Evolutionary conservation across 2,113 vertebrate genomes (phyloP), one percentile per base, ranked within the genome.

Genomic region (Kryptolebias marmoratus): DNA sequence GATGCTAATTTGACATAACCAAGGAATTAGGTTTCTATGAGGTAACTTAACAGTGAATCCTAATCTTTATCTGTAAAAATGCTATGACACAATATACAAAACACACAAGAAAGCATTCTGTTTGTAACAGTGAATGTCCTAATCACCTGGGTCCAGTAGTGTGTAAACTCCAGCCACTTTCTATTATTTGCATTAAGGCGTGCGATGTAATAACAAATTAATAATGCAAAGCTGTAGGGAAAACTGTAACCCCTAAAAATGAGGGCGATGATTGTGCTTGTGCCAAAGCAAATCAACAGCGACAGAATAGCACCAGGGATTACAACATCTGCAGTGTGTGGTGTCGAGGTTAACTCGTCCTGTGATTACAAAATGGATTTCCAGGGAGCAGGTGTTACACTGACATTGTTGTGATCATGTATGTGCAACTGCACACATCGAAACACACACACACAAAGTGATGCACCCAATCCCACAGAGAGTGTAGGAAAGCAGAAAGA

Each of bases 341-440:
- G 73, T 89, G 90, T 92, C 83, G 84, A 89, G 93, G 93, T 93
- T 92, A 93, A 91, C 86, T 82, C 85, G 82, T 91, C 85, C 88
- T 88, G 89, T 86, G 89, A 88, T 90, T 88, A 93, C 88, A 88
- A 80, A 90, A 90, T 62, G 79, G 79, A 75, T 90, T 90, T 87
- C 80, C 83, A 57, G 63, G 80, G 87, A 86, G 86, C 93, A 93
- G 91, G 89, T 94, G 93, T 88, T 90, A 87, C 88, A 74, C 58
- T 79, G 89, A 92, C 82, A 85, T 82, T 13, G 68, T 57, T 57
- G 77, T 22, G 63, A 85, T 86, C 88, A 81, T 77, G 83, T 84
- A 82, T 88, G 80, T 86, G 89, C 81, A 84, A 80, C 88, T 73
- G 68, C 39, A 0, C 59, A 16, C 45, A 14, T 59, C 5, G 5